Base-by-base conservation (phyloP, 2,113 vertebrate genomes). In the Rhea americana region DNA sequence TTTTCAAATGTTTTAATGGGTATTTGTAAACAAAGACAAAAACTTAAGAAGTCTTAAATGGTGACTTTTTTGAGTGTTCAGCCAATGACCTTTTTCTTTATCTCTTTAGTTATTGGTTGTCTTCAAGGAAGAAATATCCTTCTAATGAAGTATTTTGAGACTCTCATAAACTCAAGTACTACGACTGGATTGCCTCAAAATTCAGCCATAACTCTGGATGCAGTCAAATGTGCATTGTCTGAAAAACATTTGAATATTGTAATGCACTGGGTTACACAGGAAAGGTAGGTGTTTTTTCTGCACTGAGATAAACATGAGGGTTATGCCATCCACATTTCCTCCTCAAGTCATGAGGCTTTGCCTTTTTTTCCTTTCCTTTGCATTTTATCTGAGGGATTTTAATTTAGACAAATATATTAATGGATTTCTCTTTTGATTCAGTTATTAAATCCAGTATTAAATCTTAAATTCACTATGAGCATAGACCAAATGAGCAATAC, bases 91-190 rank as follows among this genome's bases (percentile, higher is more conserved):
- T 91, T 80, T 82, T 43, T 94, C 85, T 65, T 39, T 75, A 15
- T 85, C 62, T 58, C 53, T 75, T n/a, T 89, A 98, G 98, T 89
- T 92, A 78, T 96, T 92, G 92, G 85, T 22, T 93, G 35, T 61
- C 65, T 95, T 75, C 90, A 90, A 47, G 97, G 96, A 43, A 96
- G 86, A 11, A 43, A 84, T 76, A 94, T 97, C 48, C 98, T 98
- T 53, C 90, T 97, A 30, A 95, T 98, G 59, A 93, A 97, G 50
- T 98, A 97, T 97, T 97, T 98, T 92, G 97, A 97, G 65, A 94
- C 97, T 30, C 85, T 98, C 62, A 96, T 98, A 93, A 91, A 72
- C 41, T 97, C 97, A 28, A 96, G 92, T 76, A 70, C 55, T 13
- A 87, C 93, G 67, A 41, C 77, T 81, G 90, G 74, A 89, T 5